Conservation (phyloP, 2,797 vertebrate species). For the Tokudaia muenninki region DNA sequence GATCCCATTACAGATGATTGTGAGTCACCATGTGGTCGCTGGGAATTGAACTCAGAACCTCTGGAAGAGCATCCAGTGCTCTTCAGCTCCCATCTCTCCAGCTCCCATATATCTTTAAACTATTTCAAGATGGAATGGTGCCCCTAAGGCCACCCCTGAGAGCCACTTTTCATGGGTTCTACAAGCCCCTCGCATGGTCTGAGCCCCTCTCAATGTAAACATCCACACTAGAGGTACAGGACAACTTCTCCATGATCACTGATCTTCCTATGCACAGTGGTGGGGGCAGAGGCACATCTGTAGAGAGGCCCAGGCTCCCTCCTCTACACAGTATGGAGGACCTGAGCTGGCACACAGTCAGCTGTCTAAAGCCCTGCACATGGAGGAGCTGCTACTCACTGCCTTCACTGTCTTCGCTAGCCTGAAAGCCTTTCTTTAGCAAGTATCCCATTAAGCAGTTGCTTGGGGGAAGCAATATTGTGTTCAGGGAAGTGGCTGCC, state of each 20-base stretch:
- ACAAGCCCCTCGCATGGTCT: neutral
- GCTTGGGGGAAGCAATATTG: neutral
- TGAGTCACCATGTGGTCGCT: neutral
- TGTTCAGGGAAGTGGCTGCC: neutral
- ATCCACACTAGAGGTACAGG: neutral
- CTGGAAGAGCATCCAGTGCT: neutral
- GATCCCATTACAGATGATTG: neutral
- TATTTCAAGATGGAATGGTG: neutral
- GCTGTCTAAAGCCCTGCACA: neutral
- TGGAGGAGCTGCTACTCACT: neutral
- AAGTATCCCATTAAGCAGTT: neutral
- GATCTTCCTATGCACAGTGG: neutral
- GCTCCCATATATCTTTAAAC: neutral
- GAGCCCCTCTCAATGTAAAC: neutral
- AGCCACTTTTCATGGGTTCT: neutral
- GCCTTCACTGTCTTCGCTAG: neutral
- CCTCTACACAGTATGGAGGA: neutral
- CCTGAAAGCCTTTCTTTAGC: conserved; percentile 4
- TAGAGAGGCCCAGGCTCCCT: neutral
- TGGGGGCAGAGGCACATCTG: neutral
- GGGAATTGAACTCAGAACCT: too few relatives aligned
- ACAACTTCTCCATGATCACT: neutral
- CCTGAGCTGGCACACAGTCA: neutral
- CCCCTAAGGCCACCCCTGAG: neutral
- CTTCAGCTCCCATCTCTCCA: neutral